Base-by-base conservation (phyloP, 2,797 vertebrate genomes). In the Poecilia velifera region DNA sequence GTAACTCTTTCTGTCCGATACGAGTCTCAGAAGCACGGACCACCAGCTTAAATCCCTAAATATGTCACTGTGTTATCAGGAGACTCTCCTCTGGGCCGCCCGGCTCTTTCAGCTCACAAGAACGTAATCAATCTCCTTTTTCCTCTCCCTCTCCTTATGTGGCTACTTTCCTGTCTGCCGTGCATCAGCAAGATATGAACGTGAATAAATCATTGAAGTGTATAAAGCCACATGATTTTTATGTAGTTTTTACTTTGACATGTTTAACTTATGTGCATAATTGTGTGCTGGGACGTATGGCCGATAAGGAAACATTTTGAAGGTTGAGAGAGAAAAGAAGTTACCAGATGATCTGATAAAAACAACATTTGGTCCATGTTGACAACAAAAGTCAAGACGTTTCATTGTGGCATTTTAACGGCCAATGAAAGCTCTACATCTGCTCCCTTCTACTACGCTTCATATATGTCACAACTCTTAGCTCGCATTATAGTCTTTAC, bases 311-410 rank as follows among this genome's bases (percentile, higher is more conserved):
- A 57, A 71, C 41, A 22, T 80, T 78, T 76, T 86, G 72, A 87
- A 87, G 86, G 88, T 88, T 90, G 84, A 89, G 74, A 49, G 55
- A 66, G 71, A 39, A 6, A 45, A 73, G 47, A 81, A 78, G 43
- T 55, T 62, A 74, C 77, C 72, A 72, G 79, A 72, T 78, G 71
- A 90, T 87, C 85, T 90, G 76, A 87, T 81, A 72, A 86, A 53
- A 89, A 86, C 74, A 89, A 80, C 88, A 89, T 90, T 92, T 92
- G 91, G 87, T 83, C 76, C 77, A 74, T 86, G 80, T 76, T 93
- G 92, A 94, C 89, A 93, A 91, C 87, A 84, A 91, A 93, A 94
- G 93, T 93, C 92, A 87, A 90, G 85, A 79, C 87, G 13, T 92
- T 87, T 90, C 84, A 86, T 79, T 74, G 47, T 87, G 87, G 82